Conservation (phyloP, 1,140 invertebrate genomes). For the Battus philenor region DNA sequence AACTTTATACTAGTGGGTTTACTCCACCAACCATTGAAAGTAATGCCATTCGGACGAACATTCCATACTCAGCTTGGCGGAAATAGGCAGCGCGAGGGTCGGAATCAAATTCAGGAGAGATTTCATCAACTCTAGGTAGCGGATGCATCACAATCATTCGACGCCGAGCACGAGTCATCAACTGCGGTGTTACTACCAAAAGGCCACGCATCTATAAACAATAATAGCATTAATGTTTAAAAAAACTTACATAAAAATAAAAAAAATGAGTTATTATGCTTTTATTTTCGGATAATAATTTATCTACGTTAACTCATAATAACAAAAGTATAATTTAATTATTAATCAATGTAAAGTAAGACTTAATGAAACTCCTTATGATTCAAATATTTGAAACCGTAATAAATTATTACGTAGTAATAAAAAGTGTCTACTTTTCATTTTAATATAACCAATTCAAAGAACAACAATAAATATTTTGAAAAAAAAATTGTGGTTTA, state of each 20-base stretch:
- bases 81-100: conserved; percentile 99
- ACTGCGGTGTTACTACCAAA: conserved; percentile 93
- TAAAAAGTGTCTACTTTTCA: no score
- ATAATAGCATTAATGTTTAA: no score
- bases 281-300: no score
- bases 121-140: conserved; percentile 95
- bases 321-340: no score
- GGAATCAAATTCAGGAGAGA: conserved; percentile 94
- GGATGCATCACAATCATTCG: conserved; percentile 99
- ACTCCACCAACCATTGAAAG: conserved; percentile 92
- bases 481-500: conserved; percentile 22
- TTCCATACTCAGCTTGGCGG: conserved; percentile 97
- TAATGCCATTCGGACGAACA: conserved; percentile 99
- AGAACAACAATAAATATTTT: conserved; percentile 21
- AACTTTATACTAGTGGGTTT: conserved; percentile 53
- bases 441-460: no score
- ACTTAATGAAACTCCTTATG: no score
- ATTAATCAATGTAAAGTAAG: no score
- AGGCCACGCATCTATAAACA: conserved; percentile 85
- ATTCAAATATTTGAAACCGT: no score
- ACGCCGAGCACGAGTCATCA: conserved; percentile 96
- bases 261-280: no score
- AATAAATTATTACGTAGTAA: no score
- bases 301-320: no score
- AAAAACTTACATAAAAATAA: no score